phyloP scores from a whole-genome alignment of 1,140 invertebrate species.

The Lasioglossum albipes region DNA sequence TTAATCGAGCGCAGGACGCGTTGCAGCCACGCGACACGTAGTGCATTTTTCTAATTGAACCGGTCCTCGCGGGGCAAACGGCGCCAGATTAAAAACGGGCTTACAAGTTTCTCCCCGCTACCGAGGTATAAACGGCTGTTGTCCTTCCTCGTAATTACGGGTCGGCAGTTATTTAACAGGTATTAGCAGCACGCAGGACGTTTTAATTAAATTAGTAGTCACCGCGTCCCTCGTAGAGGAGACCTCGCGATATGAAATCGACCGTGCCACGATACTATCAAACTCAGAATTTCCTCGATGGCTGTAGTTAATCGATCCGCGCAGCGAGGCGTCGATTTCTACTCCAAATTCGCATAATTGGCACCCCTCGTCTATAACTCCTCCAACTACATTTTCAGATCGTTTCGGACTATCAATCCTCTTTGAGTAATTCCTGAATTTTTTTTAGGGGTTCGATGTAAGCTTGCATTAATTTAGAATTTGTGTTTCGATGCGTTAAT shows the following conservation, averaged over 20 bases:
- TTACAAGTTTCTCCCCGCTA: conserved; percentile 5
- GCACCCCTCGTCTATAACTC: not conserved
- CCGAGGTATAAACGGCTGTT: conserved; percentile 25
- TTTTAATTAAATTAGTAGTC: conserved; percentile 42
- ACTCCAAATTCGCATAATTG: not conserved
- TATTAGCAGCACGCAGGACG: not conserved
- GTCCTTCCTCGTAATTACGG: conserved; percentile 1
- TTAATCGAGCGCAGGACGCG: not conserved
- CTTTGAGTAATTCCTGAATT: too few relatives aligned
- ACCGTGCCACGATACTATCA: not conserved
- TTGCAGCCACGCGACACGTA: not conserved
- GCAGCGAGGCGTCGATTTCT: not conserved
- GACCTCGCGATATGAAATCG: too few relatives aligned
- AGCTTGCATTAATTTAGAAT: too few relatives aligned
- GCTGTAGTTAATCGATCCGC: not conserved
- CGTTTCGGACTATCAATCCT: not conserved
- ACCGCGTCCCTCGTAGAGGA: not conserved
- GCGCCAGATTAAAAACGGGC: not conserved
- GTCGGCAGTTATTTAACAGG: conserved; percentile 18
- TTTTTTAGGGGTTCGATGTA: too few relatives aligned
- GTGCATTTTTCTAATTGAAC: conserved; percentile 23
- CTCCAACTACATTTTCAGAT: too few relatives aligned
- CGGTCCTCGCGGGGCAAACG: conserved; percentile 1
- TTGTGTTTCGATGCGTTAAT: too few relatives aligned
- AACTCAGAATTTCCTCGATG: not conserved